Percentiles rank a stretch among this genome's conserved stretches.
phyloP scores from a whole-genome alignment of 2,888 invertebrate genomes.

The Hemithea aestivaria region DNA sequence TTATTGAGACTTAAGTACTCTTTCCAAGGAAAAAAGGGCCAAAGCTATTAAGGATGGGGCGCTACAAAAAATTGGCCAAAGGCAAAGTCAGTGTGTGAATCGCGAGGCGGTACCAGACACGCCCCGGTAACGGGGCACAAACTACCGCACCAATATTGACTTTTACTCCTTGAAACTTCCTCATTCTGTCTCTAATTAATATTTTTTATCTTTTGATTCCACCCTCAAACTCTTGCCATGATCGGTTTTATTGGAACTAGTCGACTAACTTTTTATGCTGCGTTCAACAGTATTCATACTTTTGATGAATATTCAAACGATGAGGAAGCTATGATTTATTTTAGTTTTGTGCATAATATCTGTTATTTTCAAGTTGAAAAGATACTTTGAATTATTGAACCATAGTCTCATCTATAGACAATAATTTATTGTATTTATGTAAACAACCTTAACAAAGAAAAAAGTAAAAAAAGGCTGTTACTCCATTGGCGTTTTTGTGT shows the following conservation, averaged over 20 bases:
- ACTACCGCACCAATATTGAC: conserved; percentile 67
- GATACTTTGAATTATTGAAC: too few species aligned
- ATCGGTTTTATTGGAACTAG: conserved; percentile 12
- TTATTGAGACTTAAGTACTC: too few species aligned
- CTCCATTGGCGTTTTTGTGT: too few species aligned
- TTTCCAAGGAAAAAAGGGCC: too few species aligned
- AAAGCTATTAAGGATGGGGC: too few species aligned
- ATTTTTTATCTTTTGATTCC: conserved; percentile 35
- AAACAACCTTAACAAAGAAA: too few species aligned
- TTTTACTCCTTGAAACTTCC: conserved; percentile 60
- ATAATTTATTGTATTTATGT: too few species aligned
- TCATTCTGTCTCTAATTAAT: conserved; percentile 54
- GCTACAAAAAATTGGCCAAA: background rate
- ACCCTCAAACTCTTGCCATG: conserved; percentile 10
- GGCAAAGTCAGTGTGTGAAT: conserved; percentile 28
- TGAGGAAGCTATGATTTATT: background rate
- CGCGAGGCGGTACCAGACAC: conserved; percentile 41
- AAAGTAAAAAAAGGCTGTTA: too few species aligned
- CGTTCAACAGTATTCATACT: background rate
- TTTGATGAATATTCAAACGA: conserved; percentile 9
- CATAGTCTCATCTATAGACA: too few species aligned
- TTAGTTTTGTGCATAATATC: background rate
- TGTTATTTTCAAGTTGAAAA: background rate
- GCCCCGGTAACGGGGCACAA: conserved; percentile 60
- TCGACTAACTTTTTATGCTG: conserved; percentile 2